Percentiles rank a stretch among this genome's conserved stretches.
Evolutionary conservation across 2,113 vertebrate species (phyloP).

Genomic region (Mystacornis crossleyi): DNA sequence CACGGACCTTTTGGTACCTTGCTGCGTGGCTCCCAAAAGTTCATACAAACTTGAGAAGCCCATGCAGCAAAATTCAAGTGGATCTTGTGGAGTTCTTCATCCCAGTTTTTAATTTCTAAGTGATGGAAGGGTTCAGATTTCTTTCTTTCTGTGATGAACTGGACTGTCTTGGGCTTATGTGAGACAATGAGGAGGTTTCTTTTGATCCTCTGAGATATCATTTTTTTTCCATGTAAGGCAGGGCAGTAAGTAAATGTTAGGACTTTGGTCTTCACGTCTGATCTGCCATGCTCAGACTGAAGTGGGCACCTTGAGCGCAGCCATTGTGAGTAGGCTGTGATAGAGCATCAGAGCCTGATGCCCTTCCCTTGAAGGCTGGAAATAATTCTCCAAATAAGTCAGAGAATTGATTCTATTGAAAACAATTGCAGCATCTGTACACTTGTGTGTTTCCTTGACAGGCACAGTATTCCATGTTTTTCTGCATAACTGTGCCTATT

Average conservation of each 20-base stretch:
- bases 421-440: not conserved
- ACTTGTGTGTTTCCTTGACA: not conserved
- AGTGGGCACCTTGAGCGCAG: not conserved
- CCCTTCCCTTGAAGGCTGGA: not conserved
- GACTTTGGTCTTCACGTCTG: not conserved
- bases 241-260: not conserved
- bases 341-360: rapidly evolving
- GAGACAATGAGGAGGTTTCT: not conserved
- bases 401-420: not conserved
- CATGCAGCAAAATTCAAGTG: not conserved
- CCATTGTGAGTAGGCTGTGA: not conserved
- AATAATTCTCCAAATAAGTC: not conserved
- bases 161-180: not conserved
- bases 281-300: not conserved
- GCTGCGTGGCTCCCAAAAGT: not conserved
- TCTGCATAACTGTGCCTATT: not conserved
- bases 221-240: not conserved
- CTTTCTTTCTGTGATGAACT: not conserved
- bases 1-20: not conserved
- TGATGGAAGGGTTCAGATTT: not conserved
- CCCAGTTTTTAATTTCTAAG: not conserved
- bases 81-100: not conserved
- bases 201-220: not conserved
- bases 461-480: not conserved
- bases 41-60: not conserved